phyloP scores from a whole-genome alignment of 2,888 invertebrate genomes.

The Acanthosepion esculentum region DNA sequence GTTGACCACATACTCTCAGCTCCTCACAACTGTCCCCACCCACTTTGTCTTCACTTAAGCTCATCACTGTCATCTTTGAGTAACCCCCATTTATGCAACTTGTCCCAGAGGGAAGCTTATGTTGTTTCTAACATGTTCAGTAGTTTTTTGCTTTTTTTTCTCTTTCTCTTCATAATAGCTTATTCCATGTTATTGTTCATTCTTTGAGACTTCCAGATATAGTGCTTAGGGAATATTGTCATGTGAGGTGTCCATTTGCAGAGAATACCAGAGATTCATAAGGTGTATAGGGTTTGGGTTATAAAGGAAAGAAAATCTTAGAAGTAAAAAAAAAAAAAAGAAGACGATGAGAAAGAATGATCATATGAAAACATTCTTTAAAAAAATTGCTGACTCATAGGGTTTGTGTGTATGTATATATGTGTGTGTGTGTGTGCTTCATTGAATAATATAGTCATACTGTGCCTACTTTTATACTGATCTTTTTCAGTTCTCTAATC shows the following conservation, averaged over 20 bases:
- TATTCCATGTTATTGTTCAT: constrained; percentile 2
- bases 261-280: not conserved
- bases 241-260: not conserved
- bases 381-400: not conserved
- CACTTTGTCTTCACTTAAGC: not conserved
- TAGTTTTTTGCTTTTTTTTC: not conserved
- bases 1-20: constrained; percentile 6
- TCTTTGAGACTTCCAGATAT: not conserved
- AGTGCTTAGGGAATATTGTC: not conserved
- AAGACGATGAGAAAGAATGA: not conserved
- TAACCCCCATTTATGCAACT: not conserved
- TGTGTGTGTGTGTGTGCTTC: too few species aligned
- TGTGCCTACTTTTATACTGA: too few species aligned
- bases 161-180: not conserved
- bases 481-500: too few species aligned
- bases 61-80: not conserved
- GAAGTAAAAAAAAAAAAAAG: not conserved
- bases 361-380: not conserved
- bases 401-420: too few species aligned
- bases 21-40: not conserved
- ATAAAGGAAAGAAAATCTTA: not conserved
- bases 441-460: too few species aligned
- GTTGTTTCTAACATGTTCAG: not conserved
- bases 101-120: not conserved
- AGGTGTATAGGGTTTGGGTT: not conserved